Percentiles rank a stretch among this genome's conserved stretches.
These are phyloP conservation scores for Kryptopterus vitreolus DNA, from an alignment of 2,797 vertebrate species.

Conservation along the genomic window DNA sequence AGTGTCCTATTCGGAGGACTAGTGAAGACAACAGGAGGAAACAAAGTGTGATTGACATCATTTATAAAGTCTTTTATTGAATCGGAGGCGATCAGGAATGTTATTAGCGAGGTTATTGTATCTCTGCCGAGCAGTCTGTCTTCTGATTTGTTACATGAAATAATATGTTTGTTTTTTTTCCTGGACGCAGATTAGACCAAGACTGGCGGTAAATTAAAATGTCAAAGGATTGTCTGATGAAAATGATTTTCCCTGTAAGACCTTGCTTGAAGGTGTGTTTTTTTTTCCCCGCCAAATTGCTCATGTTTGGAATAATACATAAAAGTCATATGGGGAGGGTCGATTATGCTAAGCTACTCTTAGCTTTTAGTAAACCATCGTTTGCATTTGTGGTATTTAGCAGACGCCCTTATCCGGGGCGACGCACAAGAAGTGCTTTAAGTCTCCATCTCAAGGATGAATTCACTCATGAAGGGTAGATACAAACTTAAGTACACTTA, in stretches of 20 bases:
- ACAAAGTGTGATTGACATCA: constrained; percentile 66
- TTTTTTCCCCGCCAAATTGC: not conserved
- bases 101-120: constrained; percentile 33
- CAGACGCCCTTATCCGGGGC: too few relatives aligned
- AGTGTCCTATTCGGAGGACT: constrained; percentile 66
- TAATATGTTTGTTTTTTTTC: too few relatives aligned
- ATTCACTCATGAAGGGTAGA: too few relatives aligned
- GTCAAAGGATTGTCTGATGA: not conserved
- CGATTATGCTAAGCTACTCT: constrained; percentile 4
- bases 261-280: not conserved
- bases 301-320: not conserved
- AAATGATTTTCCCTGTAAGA: not conserved
- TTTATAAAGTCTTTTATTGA: constrained; percentile 61
- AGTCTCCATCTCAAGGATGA: too few relatives aligned
- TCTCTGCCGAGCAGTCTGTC: constrained; percentile 14
- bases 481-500: too few relatives aligned
- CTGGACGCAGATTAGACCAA: not conserved
- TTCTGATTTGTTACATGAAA: too few relatives aligned
- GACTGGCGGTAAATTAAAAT: constrained; percentile 12
- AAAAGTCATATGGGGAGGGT: not conserved
- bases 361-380: not conserved
- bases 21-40: constrained; percentile 58
- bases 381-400: too few relatives aligned
- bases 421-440: too few relatives aligned
- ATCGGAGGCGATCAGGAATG: constrained; percentile 53